Percentiles rank a stretch among this genome's conserved stretches.
Conservation (phyloP, 1,140 invertebrate species). For the Heliconius himera region DNA sequence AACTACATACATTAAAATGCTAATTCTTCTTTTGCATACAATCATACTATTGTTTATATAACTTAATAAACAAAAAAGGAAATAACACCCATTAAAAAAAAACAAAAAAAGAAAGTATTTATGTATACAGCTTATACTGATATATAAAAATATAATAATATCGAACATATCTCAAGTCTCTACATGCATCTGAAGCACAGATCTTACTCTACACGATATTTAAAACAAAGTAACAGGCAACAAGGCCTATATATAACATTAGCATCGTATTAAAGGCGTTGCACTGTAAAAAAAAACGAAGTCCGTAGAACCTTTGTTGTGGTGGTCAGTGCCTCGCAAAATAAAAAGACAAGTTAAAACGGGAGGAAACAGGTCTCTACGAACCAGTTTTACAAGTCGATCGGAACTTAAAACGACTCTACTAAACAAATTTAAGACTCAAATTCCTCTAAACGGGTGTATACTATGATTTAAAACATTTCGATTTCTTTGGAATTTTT, state of each 20-base stretch:
- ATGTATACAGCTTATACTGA: not conserved
- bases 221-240: constrained; percentile 1
- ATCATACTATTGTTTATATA: not conserved
- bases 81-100: not conserved
- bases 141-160: not conserved
- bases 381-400: constrained; percentile 43
- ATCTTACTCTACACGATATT: not conserved
- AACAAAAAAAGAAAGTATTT: not conserved
- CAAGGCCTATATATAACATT: constrained; percentile 2
- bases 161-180: not conserved
- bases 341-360: constrained; percentile 72
- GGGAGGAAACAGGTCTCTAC: constrained; percentile 67
- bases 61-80: not conserved
- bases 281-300: constrained; percentile 65
- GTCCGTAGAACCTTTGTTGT: constrained; percentile 73
- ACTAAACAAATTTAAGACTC: constrained; percentile 32
- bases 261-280: constrained; percentile 52
- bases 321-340: constrained; percentile 79
- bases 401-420: constrained; percentile 34
- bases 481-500: constrained; percentile 79
- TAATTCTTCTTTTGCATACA: not conserved
- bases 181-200: not conserved
- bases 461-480: constrained; percentile 72
- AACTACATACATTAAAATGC: not conserved
- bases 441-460: constrained; percentile 24